A percentile compares a stretch with the other conserved stretches of the same genome.
Evolutionary conservation across 2,113 vertebrate genomes (phyloP).

Genomic region (Psittacula cyanocephala): DNA sequence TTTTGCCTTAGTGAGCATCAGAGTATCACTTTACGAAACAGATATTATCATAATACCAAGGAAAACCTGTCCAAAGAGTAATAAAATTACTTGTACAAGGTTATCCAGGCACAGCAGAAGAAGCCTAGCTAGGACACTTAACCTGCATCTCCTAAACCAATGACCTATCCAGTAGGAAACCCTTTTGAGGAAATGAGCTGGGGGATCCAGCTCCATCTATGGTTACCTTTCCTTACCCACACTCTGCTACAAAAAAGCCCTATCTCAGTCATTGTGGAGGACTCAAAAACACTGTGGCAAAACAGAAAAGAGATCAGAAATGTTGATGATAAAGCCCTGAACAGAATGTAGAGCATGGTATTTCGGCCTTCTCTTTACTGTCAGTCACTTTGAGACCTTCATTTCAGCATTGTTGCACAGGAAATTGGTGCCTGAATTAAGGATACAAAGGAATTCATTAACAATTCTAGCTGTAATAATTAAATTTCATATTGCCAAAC

Average conservation of each 20-base stretch:
- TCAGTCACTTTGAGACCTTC: not conserved
- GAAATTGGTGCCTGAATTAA: not conserved
- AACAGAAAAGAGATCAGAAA: not conserved
- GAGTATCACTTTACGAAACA: not conserved
- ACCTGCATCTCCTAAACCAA: not conserved
- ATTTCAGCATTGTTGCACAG: not conserved
- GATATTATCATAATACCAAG: not conserved
- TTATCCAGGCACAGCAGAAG: not conserved
- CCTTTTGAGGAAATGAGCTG: not conserved
- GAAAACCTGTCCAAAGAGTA: not conserved
- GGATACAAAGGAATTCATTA: not conserved
- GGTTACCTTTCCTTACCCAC: not conserved
- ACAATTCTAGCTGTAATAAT: not conserved
- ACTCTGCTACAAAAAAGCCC: not conserved
- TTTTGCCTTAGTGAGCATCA: not conserved
- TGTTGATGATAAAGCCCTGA: not conserved
- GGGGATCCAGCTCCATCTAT: not conserved
- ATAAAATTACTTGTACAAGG: not conserved
- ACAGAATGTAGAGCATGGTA: not conserved
- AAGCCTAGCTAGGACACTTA: not conserved
- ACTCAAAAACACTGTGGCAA: not conserved
- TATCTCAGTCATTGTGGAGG: not conserved
- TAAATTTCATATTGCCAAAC: not conserved
- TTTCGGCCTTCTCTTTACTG: not conserved
- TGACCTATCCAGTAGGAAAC: rapidly evolving